These are phyloP conservation scores for Tetranychus urticae DNA, from an alignment of 1,140 invertebrate species.

Conservation along the genomic window DNA sequence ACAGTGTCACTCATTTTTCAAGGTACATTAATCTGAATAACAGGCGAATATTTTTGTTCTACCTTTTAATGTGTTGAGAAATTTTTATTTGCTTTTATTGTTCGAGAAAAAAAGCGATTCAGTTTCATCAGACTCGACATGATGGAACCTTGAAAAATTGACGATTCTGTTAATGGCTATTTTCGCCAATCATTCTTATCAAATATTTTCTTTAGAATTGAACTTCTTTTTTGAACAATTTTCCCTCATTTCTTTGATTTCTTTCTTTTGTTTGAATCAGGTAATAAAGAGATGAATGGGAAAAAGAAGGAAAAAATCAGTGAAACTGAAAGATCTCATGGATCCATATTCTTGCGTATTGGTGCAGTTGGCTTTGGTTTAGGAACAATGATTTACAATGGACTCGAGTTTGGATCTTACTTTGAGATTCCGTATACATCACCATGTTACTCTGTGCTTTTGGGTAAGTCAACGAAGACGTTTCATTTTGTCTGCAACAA, in stretches of 20 bases:
- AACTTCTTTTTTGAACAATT: no score
- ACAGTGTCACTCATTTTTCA: not conserved
- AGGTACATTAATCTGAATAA: not conserved
- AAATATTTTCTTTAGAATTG: no score
- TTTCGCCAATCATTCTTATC: no score
- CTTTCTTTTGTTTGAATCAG: not conserved
- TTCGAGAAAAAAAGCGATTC: no score
- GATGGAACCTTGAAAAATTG: no score
- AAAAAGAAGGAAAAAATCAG: constrained; percentile 59
- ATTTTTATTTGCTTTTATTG: no score
- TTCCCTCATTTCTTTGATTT: no score
- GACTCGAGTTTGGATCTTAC: constrained; percentile 75
- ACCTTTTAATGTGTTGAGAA: no score
- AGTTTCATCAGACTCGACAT: no score
- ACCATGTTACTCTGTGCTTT: constrained; percentile 62
- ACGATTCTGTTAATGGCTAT: no score
- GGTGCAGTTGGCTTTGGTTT: constrained; percentile 88
- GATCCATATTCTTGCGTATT: constrained; percentile 83
- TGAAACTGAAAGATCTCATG: constrained; percentile 74
- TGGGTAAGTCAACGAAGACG: constrained; percentile 7
- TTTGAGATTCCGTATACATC: constrained; percentile 70
- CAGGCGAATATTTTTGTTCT: not conserved
- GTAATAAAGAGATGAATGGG: not conserved
- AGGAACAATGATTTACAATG: constrained; percentile 91
- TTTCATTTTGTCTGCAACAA: no score